Evolutionary conservation across 2,797 vertebrate genomes (phyloP), one percentile per base, ranked within the genome.

Genomic region (Chelon labrosus): DNA sequence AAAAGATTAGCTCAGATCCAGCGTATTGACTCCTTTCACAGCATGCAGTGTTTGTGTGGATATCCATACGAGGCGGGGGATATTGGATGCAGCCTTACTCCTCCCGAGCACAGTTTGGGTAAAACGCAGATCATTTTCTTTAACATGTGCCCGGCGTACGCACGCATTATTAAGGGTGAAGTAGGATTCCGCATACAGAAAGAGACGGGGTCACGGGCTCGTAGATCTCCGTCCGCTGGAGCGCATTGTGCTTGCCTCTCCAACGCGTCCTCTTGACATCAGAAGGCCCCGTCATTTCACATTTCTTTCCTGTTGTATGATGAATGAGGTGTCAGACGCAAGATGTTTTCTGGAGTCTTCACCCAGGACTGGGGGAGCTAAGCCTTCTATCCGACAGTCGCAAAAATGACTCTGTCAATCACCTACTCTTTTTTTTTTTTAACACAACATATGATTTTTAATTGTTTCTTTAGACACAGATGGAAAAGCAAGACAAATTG

Each of bases 261-360:
- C 72, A 19, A 10, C 67, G 81, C 75, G 38, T 78, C 46, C 41
- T 70, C 65, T 70, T 11, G 2, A 68, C 75, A 78, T 85, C 88
- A 88, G 65, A 84, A 62, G 79, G 83, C 44, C 73, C 69, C 81
- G 85, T 91, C 90, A 73, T 90, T 85, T 93, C 67, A 62, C 57
- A 82, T 92, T 87, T 86, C 81, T 61, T 25, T 64, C 61, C 58
- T 73, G 51, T 52, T 82, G 52, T 9, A 37, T 93, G 91, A 92
- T 91, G 81, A 92, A 91, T 93, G 89, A 92, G 86, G 82, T 89
- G 89, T 91, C 91, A 82, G 73, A 54, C 63, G 25, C 73, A 65
- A 85, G 74, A 88, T 86, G 87, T 88, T 88, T 91, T 82, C 79
- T 59, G 64, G 62, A 80, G 79, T 70, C 78, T 84, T 71, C 67